Percentiles rank a stretch among this genome's conserved stretches.
These are phyloP conservation scores for Heterodera schachtii DNA, from an alignment of 1,140 invertebrate genomes.

Conservation along the genomic window DNA sequence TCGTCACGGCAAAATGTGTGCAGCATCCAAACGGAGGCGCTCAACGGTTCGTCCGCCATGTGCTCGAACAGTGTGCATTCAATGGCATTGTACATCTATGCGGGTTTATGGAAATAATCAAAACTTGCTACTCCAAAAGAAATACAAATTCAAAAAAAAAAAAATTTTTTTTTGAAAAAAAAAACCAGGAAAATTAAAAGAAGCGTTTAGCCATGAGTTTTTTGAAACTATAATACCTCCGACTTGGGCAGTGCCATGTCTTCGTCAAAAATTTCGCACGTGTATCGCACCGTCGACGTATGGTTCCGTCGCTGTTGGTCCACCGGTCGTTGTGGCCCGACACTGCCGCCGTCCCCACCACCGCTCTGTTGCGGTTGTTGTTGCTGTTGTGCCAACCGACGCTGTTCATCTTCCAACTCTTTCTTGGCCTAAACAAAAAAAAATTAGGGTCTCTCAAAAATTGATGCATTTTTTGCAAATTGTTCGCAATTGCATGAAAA, in stretches of 20 bases:
- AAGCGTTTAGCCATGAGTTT: no score
- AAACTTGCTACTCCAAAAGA: no score
- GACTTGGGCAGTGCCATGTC: constrained; percentile 45
- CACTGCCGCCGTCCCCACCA: constrained; percentile 2
- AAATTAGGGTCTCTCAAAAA: background rate
- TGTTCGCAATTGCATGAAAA: background rate
- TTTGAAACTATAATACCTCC: constrained; percentile 33
- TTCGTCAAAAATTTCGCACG: constrained; percentile 50
- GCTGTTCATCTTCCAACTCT: constrained; percentile 48
- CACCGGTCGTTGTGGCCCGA: background rate
- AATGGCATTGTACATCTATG: constrained; percentile 38
- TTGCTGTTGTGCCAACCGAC: constrained; percentile 9
- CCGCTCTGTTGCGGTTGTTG: background rate
- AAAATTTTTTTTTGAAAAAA: no score
- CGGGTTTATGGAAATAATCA: no score
- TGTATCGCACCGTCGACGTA: constrained; percentile 42
- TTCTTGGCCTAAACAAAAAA: constrained; percentile 41
- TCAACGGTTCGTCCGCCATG: constrained; percentile 36
- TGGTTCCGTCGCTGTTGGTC: constrained; percentile 11
- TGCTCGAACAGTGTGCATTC: constrained; percentile 41
- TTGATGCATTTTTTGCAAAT: no score
- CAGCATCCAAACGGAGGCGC: constrained; percentile 42
- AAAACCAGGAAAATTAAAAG: no score
- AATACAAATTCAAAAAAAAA: no score
- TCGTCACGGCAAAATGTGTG: constrained; percentile 40